Conservation (phyloP, 92 coral and sea anemone species). For the Pocillopora meandrina region DNA sequence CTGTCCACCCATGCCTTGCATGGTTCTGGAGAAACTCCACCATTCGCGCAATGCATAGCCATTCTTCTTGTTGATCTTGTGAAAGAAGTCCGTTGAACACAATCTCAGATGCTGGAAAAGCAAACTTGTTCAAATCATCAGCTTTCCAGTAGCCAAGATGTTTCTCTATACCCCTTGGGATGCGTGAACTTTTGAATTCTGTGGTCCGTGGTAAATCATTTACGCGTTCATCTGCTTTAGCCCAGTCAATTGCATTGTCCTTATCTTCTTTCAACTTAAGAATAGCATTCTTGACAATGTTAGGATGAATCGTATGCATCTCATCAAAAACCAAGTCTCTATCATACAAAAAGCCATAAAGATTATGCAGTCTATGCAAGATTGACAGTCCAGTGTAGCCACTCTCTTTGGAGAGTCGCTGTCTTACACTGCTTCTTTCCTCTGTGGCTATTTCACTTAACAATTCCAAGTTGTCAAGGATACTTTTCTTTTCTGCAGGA, state of each 20-base stretch:
- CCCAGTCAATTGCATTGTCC: conserved; percentile 10
- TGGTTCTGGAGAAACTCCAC: conserved; percentile 44
- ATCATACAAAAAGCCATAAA: conserved; percentile 48
- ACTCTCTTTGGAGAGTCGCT: conserved; percentile 28
- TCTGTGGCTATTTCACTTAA: conserved; percentile 43
- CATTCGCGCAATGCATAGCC: conserved; percentile 21
- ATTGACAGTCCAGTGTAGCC: conserved; percentile 54
- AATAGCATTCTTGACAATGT: conserved; percentile 20
- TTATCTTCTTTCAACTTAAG: not conserved
- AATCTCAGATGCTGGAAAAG: conserved; percentile 59
- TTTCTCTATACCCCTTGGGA: too few species aligned
- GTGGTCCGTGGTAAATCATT: not conserved
- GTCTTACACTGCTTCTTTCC: conserved; percentile 29
- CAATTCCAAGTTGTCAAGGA: conserved; percentile 4
- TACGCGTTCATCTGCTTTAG: not conserved
- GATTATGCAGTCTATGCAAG: conserved; percentile 30
- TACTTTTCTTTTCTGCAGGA: conserved; percentile 37
- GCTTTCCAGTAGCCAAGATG: conserved; percentile 13
- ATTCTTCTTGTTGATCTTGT: not conserved
- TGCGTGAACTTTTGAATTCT: too few species aligned
- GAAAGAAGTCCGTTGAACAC: conserved; percentile 11
- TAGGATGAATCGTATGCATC: conserved; percentile 16
- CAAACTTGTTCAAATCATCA: conserved; percentile 43
- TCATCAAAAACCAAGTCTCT: conserved; percentile 49
- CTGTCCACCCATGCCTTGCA: conserved; percentile 35